These are phyloP conservation scores for Lasaia peninsularis DNA, from an alignment of 1,140 invertebrate species.

Conservation along the genomic window DNA sequence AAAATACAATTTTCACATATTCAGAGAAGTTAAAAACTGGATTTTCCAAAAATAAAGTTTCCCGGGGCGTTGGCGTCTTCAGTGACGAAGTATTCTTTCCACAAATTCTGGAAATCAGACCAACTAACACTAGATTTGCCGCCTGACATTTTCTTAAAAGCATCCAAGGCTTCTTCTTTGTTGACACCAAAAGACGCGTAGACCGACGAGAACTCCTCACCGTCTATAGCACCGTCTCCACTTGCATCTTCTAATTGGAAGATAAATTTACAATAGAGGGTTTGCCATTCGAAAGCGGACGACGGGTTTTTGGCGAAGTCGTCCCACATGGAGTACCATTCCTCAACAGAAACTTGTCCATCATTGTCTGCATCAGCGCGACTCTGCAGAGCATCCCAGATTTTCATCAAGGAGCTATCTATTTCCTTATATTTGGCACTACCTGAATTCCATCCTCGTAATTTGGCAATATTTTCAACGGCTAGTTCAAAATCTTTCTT, in stretches of 20 bases:
- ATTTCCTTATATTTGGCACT: constrained; percentile 83
- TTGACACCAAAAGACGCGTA: constrained; percentile 85
- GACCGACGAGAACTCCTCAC: constrained; percentile 85
- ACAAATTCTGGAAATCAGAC: constrained; percentile 84
- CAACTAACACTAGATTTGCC: constrained; percentile 82
- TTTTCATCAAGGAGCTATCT: constrained; percentile 82
- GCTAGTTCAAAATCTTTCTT: constrained; percentile 88
- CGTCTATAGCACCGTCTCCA: constrained; percentile 87
- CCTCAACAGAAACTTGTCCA: constrained; percentile 86
- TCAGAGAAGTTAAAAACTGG: constrained; percentile 24
- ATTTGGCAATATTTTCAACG: constrained; percentile 84
- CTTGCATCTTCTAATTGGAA: constrained; percentile 90
- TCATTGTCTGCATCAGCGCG: constrained; percentile 88
- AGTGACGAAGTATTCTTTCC: constrained; percentile 87
- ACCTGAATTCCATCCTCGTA: constrained; percentile 83
- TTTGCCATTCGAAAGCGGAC: constrained; percentile 86
- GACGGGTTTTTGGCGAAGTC: constrained; percentile 84
- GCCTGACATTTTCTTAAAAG: constrained; percentile 85
- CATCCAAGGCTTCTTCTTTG: constrained; percentile 82
- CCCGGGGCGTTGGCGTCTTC: constrained; percentile 82
- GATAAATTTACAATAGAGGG: constrained; percentile 87
- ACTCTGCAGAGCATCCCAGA: constrained; percentile 87
- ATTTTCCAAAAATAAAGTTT: constrained; percentile 36
- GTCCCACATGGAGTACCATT: constrained; percentile 91
- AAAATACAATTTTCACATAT: no score